Percentiles rank a stretch among this genome's conserved stretches.
phyloP scores from a whole-genome alignment of 1,140 invertebrate species.

The Drosophila kurseongensis region DNA sequence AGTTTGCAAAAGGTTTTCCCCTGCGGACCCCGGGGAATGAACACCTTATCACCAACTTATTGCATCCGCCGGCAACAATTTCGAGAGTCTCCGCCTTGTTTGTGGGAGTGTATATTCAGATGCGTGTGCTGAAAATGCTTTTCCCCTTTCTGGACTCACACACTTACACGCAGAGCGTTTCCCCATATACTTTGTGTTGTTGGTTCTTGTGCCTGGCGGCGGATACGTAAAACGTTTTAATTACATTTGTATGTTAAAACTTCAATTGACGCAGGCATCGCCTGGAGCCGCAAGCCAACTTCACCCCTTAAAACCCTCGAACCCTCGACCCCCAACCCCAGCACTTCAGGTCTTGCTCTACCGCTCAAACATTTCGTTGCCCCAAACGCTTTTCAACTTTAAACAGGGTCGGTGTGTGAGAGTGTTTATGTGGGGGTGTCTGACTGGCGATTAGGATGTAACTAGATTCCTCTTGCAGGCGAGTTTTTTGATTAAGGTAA shows the following conservation, averaged over 20 bases:
- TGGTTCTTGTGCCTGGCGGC: slow-evolving; percentile 68
- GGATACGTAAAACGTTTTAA: slow-evolving; percentile 82
- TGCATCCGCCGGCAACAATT: slow-evolving; percentile 82
- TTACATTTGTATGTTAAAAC: slow-evolving; percentile 83
- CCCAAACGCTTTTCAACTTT: slow-evolving; percentile 80
- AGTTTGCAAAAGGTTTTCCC: slow-evolving; percentile 66
- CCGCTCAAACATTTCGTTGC: slow-evolving; percentile 43
- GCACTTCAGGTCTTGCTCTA: neutral
- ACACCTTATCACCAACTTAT: slow-evolving; percentile 83
- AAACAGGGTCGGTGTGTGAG: slow-evolving; percentile 41
- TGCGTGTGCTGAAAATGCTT: slow-evolving; percentile 36
- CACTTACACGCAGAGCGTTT: slow-evolving; percentile 33
- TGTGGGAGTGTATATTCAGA: slow-evolving; percentile 21
- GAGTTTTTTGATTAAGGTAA: slow-evolving; percentile 77
- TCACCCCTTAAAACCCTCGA: neutral
- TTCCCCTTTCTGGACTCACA: slow-evolving; percentile 66
- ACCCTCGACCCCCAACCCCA: slow-evolving; percentile 3
- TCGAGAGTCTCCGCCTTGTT: slow-evolving; percentile 70
- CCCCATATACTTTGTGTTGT: slow-evolving; percentile 65
- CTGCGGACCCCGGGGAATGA: slow-evolving; percentile 74
- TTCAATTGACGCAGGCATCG: slow-evolving; percentile 71
- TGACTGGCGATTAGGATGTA: slow-evolving; percentile 76
- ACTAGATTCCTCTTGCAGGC: slow-evolving; percentile 74
- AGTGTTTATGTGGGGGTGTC: slow-evolving; percentile 52
- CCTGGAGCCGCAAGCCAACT: slow-evolving; percentile 19